These are phyloP conservation scores for Nephotettix cincticeps DNA, from an alignment of 1,140 invertebrate species.

Conservation along the genomic window DNA sequence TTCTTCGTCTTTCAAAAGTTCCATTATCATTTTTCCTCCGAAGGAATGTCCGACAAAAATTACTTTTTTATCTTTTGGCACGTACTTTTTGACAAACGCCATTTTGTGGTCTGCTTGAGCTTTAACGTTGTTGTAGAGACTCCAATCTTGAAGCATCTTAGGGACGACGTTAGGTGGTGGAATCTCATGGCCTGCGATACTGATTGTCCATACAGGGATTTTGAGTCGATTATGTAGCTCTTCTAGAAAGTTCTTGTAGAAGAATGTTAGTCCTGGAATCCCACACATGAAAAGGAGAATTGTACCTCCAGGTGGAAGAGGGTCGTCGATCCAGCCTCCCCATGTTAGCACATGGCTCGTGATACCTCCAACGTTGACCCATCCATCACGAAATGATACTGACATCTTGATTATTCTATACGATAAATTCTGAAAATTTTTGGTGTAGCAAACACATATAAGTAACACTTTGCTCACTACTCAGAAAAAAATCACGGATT, in stretches of 20 bases:
- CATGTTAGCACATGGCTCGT: slow-evolving; percentile 66
- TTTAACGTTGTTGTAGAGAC: slow-evolving; percentile 51
- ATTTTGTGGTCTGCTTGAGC: background rate
- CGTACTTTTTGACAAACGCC: background rate
- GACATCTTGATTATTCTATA: too few relatives aligned
- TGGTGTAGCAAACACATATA: too few relatives aligned
- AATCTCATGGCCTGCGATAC: slow-evolving; percentile 67
- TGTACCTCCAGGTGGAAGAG: slow-evolving; percentile 45
- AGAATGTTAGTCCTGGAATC: slow-evolving; percentile 69
- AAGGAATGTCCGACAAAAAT: background rate
- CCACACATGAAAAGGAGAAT: slow-evolving; percentile 61
- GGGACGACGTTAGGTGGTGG: slow-evolving; percentile 48
- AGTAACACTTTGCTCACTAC: too few relatives aligned
- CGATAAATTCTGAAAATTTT: too few relatives aligned
- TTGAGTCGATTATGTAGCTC: slow-evolving; percentile 56
- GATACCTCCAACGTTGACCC: slow-evolving; percentile 58
- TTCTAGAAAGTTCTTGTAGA: slow-evolving; percentile 70
- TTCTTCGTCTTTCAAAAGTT: background rate
- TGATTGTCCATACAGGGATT: slow-evolving; percentile 70
- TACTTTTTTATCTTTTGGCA: background rate
- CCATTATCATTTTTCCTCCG: background rate
- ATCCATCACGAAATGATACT: slow-evolving; percentile 28
- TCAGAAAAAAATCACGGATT: too few relatives aligned
- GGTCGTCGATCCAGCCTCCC: slow-evolving; percentile 65
- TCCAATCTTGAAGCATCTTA: slow-evolving; percentile 44